Base-by-base conservation (phyloP, 2,113 vertebrate species). In the Rhabdornis inornatus region DNA sequence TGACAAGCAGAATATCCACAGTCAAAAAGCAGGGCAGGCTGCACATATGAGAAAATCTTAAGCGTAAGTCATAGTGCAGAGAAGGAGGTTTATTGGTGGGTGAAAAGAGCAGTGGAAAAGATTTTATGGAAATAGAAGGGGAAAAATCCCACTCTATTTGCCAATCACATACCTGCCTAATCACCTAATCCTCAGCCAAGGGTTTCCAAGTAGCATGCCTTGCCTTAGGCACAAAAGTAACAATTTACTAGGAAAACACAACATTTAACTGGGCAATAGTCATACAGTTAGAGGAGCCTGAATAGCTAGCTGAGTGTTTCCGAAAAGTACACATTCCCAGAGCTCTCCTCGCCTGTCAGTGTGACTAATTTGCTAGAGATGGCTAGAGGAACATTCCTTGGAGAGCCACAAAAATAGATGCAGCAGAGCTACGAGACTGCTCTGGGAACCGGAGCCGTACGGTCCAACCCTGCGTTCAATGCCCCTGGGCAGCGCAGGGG, bases 321-420 rank as follows among this genome's bases (percentile, higher is more conserved):
- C 14, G 28, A 40, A 2, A 20, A 61, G 60, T 15, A 47, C 80
- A 68, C 7, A 4, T 18, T 76, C 74, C 45, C 71, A 52, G 75
- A 83, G 90, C 55, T 8, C 71, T 74, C 70, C 86, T 93, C 35
- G 49, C 23, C 85, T 94, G 83, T 45, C 93, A 60, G 79, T 30
- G 81, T 87, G 92, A 94, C 82, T 93, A 74, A 91, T 63, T 89
- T 42, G 42, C 85, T 86, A 86, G 87, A 88, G 79, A 93, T 19
- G 93, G 92, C 88, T 81, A 63, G 42, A 77, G 75, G 75, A 91
- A 85, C 87, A 92, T 94, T 97, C 87, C 87, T 85, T 6, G 79
- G 56, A 69, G 63, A 90, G 52, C 75, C 95, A 86, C 83, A 94
- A 92, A 95, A 96, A 96, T 86, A 96, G 88, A 65, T 44, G 60